Evolutionary conservation across 2,888 invertebrate species (phyloP).

Genomic region (Mystacides longicornis): DNA sequence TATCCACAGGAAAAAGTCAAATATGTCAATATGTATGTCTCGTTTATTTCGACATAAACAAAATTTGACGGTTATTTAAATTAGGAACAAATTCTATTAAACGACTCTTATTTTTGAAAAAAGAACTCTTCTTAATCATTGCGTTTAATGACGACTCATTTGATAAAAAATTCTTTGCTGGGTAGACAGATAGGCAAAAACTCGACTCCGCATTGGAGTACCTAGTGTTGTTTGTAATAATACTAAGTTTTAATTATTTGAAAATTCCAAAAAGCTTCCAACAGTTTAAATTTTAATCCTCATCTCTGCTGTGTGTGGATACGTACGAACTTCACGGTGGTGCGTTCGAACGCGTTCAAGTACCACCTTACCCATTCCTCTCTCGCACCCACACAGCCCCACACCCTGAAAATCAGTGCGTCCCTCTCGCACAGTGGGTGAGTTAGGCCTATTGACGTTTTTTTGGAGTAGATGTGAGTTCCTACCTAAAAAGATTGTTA

Average conservation of each 20-base stretch:
- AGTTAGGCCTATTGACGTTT: not conserved
- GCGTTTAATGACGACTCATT: too few species aligned
- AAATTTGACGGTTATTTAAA: too few species aligned
- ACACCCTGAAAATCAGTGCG: not conserved
- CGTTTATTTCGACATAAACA: too few species aligned
- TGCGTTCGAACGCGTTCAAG: not conserved
- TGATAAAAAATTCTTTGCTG: too few species aligned
- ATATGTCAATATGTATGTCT: too few species aligned
- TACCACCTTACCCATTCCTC: not conserved
- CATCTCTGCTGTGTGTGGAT: not conserved
- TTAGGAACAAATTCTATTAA: too few species aligned
- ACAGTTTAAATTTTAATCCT: not conserved
- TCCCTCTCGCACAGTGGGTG: not conserved
- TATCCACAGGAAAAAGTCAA: too few species aligned
- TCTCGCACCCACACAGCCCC: not conserved
- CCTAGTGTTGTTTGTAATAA: not conserved
- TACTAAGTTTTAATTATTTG: conserved; percentile 1
- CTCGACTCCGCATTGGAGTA: too few species aligned
- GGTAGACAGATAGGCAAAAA: too few species aligned
- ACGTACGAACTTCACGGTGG: not conserved
- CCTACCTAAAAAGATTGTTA: not conserved
- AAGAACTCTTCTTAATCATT: too few species aligned
- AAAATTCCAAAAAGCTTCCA: conserved; percentile 1
- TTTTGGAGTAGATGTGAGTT: not conserved
- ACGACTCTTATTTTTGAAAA: too few species aligned